Conservation (phyloP, 2,888 invertebrate species). For the Noctua pronuba region DNA sequence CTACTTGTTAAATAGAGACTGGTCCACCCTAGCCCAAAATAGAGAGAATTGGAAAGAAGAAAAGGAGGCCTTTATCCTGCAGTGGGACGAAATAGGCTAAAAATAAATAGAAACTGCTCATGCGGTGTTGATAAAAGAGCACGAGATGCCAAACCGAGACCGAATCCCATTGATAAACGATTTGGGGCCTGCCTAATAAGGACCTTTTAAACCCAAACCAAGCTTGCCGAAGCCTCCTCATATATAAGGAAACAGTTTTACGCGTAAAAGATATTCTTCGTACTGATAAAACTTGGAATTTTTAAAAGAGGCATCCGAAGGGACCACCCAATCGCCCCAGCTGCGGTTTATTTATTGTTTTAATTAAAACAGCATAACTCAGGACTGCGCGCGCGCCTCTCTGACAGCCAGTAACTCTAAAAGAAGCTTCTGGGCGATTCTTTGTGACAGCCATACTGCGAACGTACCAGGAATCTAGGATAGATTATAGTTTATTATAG, state of each 20-base stretch:
- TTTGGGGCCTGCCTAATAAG: not conserved
- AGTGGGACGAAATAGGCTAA: not conserved
- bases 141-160: not conserved
- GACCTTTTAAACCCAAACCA: slow-evolving; percentile 33
- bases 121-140: not conserved
- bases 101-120: not conserved
- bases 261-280: slow-evolving; percentile 72
- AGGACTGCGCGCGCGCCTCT: slow-evolving; percentile 78
- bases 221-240: slow-evolving; percentile 11
- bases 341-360: slow-evolving; percentile 85
- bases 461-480: slow-evolving; percentile 53
- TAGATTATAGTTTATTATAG: slow-evolving; percentile 28
- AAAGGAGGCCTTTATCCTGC: not conserved
- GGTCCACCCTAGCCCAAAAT: not conserved
- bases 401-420: slow-evolving; percentile 84
- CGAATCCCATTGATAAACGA: slow-evolving; percentile 33
- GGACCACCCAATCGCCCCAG: slow-evolving; percentile 84
- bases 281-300: slow-evolving; percentile 82
- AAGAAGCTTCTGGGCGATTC: slow-evolving; percentile 78
- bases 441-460: slow-evolving; percentile 60
- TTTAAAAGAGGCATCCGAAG: slow-evolving; percentile 77
- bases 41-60: not conserved
- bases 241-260: slow-evolving; percentile 67
- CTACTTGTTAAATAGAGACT: not conserved
- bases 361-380: slow-evolving; percentile 89